A percentile compares a stretch with the other conserved stretches of the same genome.
Evolutionary conservation across 1,140 invertebrate species (phyloP).

Genomic region (Neuroterus valhalla): DNA sequence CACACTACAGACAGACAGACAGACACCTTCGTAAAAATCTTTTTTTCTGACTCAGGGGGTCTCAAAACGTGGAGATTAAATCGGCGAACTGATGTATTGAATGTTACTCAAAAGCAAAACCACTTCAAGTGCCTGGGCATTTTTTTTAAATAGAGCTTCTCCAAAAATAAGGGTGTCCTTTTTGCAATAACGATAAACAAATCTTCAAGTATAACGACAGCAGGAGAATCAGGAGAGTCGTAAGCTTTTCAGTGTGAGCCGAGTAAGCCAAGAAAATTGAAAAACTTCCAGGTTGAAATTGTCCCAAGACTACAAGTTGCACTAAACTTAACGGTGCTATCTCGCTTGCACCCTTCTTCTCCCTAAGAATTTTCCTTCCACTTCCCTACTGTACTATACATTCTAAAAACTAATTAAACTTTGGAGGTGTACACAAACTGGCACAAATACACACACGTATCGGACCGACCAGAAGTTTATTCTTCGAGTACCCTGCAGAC

Average conservation of each 20-base stretch:
- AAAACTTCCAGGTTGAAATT: constrained; percentile 73
- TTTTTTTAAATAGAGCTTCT: no score
- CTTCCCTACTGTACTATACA: constrained; percentile 62
- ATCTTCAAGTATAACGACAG: constrained; percentile 48
- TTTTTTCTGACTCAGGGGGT: no score
- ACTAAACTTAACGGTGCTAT: constrained; percentile 64
- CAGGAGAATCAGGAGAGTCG: constrained; percentile 45
- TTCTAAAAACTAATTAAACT: constrained; percentile 76
- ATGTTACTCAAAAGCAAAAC: no score
- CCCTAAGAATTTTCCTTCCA: constrained; percentile 41
- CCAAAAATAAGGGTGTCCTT: no score
- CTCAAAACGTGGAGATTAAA: no score
- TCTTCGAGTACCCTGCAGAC: constrained; percentile 18
- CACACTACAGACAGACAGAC: no score
- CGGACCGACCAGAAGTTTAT: constrained; percentile 20
- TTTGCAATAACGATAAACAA: constrained; percentile 51
- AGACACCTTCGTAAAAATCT: no score
- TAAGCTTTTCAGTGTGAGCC: constrained; percentile 37
- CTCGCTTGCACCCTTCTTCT: constrained; percentile 39
- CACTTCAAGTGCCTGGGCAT: no score
- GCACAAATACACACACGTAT: constrained; percentile 33
- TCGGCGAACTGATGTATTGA: no score
- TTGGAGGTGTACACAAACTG: constrained; percentile 60
- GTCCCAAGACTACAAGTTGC: constrained; percentile 63
- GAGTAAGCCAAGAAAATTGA: constrained; percentile 70